Conservation (phyloP, 2,113 vertebrate species). For the Lepisosteus oculatus region DNA sequence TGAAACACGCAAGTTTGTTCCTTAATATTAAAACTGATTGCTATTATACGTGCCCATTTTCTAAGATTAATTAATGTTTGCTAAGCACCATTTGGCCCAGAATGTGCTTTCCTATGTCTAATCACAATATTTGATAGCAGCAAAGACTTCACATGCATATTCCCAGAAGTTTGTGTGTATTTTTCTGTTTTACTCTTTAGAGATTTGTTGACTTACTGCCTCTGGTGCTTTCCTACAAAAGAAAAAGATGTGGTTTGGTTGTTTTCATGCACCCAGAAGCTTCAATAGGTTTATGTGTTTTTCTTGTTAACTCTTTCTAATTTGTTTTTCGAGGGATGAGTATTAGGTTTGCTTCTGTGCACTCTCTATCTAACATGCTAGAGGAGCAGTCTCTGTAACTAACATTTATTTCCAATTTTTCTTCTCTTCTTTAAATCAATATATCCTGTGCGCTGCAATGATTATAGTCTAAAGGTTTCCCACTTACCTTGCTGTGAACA, state of each 20-base stretch:
- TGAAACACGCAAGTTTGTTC: constrained; percentile 36
- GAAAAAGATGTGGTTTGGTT: constrained; percentile 19
- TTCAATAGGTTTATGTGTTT: constrained; percentile 29
- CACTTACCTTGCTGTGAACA: constrained; percentile 72
- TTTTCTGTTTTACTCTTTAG: constrained; percentile 37
- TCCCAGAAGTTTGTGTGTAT: constrained; percentile 38
- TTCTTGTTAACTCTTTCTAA: constrained; percentile 28
- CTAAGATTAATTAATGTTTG: constrained; percentile 56
- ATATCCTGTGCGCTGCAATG: constrained; percentile 43
- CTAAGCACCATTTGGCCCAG: constrained; percentile 41
- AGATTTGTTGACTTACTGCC: constrained; percentile 22
- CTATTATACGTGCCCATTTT: constrained; percentile 49
- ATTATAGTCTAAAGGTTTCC: constrained; percentile 69
- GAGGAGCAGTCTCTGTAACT: constrained; percentile 46
- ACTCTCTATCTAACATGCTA: constrained; percentile 28
- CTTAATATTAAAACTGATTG: constrained; percentile 40
- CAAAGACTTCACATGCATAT: constrained; percentile 42
- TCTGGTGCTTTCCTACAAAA: constrained; percentile 15
- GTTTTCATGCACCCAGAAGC: constrained; percentile 23
- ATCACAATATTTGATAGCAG: constrained; percentile 52
- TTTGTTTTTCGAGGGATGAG: constrained; percentile 27
- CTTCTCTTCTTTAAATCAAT: constrained; percentile 51
- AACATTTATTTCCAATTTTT: constrained; percentile 62
- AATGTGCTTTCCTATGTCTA: constrained; percentile 40
- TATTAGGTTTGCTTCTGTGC: constrained; percentile 33